Base-by-base conservation (phyloP, 2,888 invertebrate species). In the Brachyptera putata region DNA sequence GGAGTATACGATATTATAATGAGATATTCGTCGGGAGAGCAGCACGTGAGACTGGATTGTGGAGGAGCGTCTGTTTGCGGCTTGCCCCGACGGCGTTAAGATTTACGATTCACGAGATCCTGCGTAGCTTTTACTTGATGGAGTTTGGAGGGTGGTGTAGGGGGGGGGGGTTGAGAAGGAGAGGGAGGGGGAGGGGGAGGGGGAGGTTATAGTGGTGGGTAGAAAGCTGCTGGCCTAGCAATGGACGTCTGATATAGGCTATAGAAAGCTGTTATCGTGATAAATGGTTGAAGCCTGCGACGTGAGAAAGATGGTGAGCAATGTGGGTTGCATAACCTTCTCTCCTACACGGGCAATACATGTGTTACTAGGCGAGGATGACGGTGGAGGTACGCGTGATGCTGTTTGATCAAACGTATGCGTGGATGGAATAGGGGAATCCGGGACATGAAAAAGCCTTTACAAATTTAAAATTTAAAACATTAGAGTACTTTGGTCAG, bases 121-220 rank as follows among this genome's bases (percentile, higher is more conserved):
- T 48, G 24, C 48, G 21, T 50, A 50, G 49, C 49, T 50, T 50
- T 50, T 50, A 26, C 26, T 50, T 50, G 49, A 50, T 50, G 49
- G 49, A 50, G 49, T 22, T 7, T 16, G 26, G 49, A n/a, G 43
- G 24, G 25, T 24, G 48, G 48, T 9, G 11, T 43, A 43, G 18
- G 43, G 14, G 11, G 43, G 18, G n/a, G n/a, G n/a, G n/a, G n/a
- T n/a, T n/a, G n/a, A n/a, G n/a, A n/a, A n/a, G n/a, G n/a, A n/a
- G 16, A n/a, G 26, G 49, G 24, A 18, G 49, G 25, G 16, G 3
- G 26, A 16, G 48, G 14, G 13, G 16, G 7, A 18, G 26, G 13
- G 49, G 49, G 26, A 24, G 22, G 48, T 22, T 48, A 48, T 48
- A 48, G 48, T 22, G 48, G 24, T 25, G 49, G 49, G 14, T 41